Base-by-base conservation (phyloP, 2,797 vertebrate species). In the Holocentrus rufus region DNA sequence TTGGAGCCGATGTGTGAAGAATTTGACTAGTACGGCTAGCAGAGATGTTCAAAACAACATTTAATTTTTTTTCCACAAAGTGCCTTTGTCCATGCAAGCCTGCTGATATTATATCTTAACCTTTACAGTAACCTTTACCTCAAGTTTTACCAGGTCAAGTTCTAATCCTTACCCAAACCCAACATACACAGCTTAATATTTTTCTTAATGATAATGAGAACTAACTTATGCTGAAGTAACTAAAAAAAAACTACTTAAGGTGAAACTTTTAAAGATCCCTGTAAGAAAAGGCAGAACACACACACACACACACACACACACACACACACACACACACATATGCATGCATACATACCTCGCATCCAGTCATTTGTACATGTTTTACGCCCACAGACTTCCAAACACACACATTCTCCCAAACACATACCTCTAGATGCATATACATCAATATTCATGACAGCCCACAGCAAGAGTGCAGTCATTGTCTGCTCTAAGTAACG, bases 371-470 rank as follows among this genome's bases (percentile, higher is more conserved):
- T 36, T 59, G 39, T n/a, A 46, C 60, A 52, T 44, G 34, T 23
- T 72, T 62, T 11, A 55, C 30, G 1, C 50, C 18, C 57, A 71
- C 71, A 65, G 11, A 57, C 59, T 72, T 46, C 14, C 34, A 67
- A 15, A 57, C 75, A 56, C 72, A 70, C 31, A 63, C 36, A 22
- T 10, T 7, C 14, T 6, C 4, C 14, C 30, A 15, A 31, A 63
- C 52, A 59, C 49, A 46, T 58, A 73, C 36, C 23, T 72, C n/a
- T 9, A 18, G 8, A 49, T 0, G 0, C 22, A 59, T 66, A 66
- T 60, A 42, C 56, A 83, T 87, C 76, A 81, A 86, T 89, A 88
- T 87, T 86, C 73, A 88, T 77, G 50, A 64, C 69, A 75, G 68
- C 85, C 82, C 47, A 63, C 44, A 80, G 74, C 69, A 53, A 36